Evolutionary conservation across 1,140 invertebrate species (phyloP), one percentile per base, ranked within the genome.

Genomic region (Aradophagus sp.): DNA sequence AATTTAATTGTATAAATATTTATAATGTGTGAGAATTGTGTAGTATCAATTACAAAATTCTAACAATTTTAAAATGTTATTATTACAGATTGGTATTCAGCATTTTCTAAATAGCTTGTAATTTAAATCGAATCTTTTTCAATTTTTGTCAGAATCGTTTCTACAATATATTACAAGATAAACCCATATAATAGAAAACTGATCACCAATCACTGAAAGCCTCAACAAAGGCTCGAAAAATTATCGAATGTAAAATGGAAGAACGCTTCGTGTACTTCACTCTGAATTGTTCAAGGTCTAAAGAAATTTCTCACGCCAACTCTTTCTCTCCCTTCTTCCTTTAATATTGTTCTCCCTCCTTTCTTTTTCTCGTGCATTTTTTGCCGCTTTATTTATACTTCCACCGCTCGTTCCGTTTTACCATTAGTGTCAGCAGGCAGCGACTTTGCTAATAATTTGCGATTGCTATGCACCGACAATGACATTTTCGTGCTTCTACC

Each of bases 221-320:
- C 39, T 2, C 15, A 31, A 70, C 44, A 59, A 65, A 52, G 53
- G 52, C 55, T 50, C 14, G 14, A 56, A 71, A 71, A 59, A 50
- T 66, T 27, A 50, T 65, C 38, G 35, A 72, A 72, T 62, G 19
- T 50, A 52, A 62, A 39, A 59, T 38, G 61, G 52, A 62, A 32
- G 56, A 72, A 67, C 41, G 42, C 48, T 61, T 29, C 32, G 34
- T 61, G 62, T 48, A 61, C 68, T 52, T 65, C 47, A 47, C 27
- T 68, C 50, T 39, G 63, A 65, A 67, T 68, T 52, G 45, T 52
- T 70, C 73, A 77, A 77, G 75, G 75, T 77, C 66, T 52, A 63
- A 74, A 74, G 71, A 77, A 75, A 75, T 78, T 74, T 74, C 72
- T 76, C 74, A 73, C 74, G 72, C 56, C 68, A 45, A 65, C 61